Evolutionary conservation across 2,113 vertebrate genomes (phyloP).

Genomic region (Apteryx owenii): DNA sequence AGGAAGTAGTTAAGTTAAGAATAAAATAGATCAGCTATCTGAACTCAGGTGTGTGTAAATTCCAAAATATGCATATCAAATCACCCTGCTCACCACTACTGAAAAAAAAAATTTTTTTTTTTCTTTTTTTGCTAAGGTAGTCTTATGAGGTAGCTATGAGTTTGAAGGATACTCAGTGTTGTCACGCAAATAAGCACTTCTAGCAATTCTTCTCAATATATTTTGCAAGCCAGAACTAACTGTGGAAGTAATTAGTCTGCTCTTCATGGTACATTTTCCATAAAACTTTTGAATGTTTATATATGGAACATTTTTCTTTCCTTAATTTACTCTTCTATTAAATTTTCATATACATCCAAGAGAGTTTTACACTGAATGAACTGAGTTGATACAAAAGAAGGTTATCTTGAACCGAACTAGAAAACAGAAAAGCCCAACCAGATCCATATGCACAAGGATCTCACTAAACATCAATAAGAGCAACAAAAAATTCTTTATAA

Average conservation of each 20-base stretch:
- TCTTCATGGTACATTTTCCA: background rate
- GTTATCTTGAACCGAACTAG: background rate
- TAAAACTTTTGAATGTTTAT: background rate
- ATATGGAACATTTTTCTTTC: background rate
- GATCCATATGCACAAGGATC: background rate
- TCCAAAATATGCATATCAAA: background rate
- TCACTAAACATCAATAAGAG: background rate
- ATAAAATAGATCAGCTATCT: background rate
- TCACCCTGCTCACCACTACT: background rate
- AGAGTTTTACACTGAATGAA: background rate
- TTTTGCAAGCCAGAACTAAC: background rate
- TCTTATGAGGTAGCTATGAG: background rate
- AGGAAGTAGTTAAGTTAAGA: background rate
- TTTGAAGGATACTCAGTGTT: background rate
- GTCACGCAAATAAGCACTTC: background rate
- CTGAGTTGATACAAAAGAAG: background rate
- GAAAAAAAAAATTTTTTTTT: background rate
- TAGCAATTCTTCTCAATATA: background rate
- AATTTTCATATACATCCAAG: background rate
- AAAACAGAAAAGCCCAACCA: background rate
- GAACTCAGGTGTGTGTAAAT: background rate
- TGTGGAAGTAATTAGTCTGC: slow-evolving; percentile 11
- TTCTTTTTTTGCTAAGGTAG: background rate
- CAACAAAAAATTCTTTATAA: background rate
- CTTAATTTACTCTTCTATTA: slow-evolving; percentile 14